Conservation (phyloP, 2,113 vertebrate genomes). For the Chrysemys picta region DNA sequence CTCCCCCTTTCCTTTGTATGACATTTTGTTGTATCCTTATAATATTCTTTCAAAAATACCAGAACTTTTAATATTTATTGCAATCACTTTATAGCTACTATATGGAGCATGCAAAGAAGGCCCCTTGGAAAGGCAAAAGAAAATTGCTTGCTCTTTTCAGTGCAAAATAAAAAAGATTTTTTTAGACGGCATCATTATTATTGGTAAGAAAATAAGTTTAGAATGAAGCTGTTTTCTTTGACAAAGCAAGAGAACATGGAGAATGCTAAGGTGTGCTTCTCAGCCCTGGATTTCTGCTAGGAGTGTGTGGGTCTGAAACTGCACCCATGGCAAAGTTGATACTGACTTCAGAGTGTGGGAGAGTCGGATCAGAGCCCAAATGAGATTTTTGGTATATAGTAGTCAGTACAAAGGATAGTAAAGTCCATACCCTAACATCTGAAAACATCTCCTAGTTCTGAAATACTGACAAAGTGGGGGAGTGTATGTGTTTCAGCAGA, state of each 20-base stretch:
- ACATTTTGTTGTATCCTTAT: rapidly evolving
- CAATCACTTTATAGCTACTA: background rate
- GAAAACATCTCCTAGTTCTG: too few species aligned
- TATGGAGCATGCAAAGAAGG: rapidly evolving
- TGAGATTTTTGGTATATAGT: too few species aligned
- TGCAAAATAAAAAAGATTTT: background rate
- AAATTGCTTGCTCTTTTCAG: background rate
- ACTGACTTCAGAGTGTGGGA: too few species aligned
- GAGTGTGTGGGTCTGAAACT: background rate
- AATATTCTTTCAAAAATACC: background rate
- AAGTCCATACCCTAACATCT: too few species aligned
- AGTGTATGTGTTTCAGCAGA: too few species aligned
- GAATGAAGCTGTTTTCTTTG: background rate
- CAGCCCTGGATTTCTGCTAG: background rate
- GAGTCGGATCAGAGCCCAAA: too few species aligned
- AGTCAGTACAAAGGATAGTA: too few species aligned
- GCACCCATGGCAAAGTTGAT: too few species aligned
- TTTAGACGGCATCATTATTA: background rate
- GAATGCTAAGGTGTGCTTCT: background rate
- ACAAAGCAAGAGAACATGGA: background rate
- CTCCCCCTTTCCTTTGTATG: rapidly evolving
- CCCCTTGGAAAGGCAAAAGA: background rate
- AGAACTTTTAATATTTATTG: rapidly evolving
- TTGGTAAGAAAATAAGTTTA: background rate
- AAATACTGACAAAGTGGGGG: too few species aligned